Base-by-base conservation (phyloP, 2,113 vertebrate species). In the Nettapus auritus region DNA sequence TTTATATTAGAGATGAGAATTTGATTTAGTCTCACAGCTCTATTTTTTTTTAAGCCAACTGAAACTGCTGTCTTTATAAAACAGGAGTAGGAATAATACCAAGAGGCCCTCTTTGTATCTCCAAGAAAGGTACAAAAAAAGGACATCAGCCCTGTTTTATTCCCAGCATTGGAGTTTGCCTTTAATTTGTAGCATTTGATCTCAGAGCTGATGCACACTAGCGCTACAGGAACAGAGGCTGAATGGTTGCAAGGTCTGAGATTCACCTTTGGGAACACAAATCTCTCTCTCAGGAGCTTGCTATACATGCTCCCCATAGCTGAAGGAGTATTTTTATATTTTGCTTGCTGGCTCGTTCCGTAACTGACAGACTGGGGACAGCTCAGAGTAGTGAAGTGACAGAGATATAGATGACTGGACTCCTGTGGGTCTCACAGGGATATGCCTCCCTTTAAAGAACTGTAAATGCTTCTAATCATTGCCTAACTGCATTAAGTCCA, bases 281-380 rank as follows among this genome's bases (percentile, higher is more conserved):
- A 86, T 93, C 89, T 95, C 73, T 96, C 95, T 92, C 12, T 2
- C 82, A 94, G 88, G 69, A 89, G 50, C 26, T 52, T 66, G 34
- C 67, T 53, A 13, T 88, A 55, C 62, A 52, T 36, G 82, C 55
- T 93, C 90, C 79, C 94, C 93, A 85, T 69, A 60, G 83, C 60
- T 85, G 79, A 95, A 94, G 78, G 56, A 81, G 50, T 77, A 44
- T 94, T 97, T 97, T 94, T 94, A 77, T 64, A 50, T 88, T 93
- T 88, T 42, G 12, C 71, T 88, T 92, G 46, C 89, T 92, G 77
- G 67, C 93, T 86, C 66, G 64, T 77, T 86, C 57, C 50, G 3
- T 69, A 94, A 96, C 95, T 98, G 98, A 98, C 98, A 98, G 98
- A 98, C 48, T 98, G 98, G 96, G 98, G 97, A 98, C 98, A 97